phyloP scores from a whole-genome alignment of 2,888 invertebrate species.

The Tridacna gigas region DNA sequence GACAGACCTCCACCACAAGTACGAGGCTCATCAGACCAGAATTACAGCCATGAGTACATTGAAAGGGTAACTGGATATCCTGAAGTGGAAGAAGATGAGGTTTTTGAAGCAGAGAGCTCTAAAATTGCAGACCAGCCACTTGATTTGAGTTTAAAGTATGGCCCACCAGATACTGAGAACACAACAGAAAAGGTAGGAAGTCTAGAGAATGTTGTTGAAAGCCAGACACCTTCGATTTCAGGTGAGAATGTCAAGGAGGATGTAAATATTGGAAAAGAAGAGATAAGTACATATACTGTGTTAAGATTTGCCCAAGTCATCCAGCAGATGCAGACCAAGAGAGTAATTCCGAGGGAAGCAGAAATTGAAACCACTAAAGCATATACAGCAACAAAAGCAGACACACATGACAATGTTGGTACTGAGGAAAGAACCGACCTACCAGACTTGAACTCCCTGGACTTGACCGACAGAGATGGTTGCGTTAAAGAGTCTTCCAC shows the following conservation, averaged over 20 bases:
- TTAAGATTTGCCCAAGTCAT: neutral
- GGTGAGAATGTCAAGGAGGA: neutral
- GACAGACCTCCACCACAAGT: neutral
- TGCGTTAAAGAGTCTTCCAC: neutral
- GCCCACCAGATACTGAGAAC: neutral
- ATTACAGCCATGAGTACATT: neutral
- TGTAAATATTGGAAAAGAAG: neutral
- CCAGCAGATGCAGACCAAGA: neutral
- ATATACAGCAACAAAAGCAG: neutral
- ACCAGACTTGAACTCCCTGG: neutral
- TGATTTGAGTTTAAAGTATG: neutral
- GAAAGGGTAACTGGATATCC: neutral
- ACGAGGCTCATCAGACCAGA: neutral
- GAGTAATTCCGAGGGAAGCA: neutral
- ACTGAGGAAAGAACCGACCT: neutral
- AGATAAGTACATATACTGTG: neutral
- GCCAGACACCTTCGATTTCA: neutral
- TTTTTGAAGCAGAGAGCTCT: neutral
- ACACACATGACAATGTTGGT: neutral
- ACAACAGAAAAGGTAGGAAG: no score
- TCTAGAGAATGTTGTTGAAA: neutral
- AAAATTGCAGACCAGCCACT: neutral
- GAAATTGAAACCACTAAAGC: neutral
- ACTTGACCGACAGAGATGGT: conserved; percentile 1
- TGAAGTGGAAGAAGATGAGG: neutral